Evolutionary conservation across 2,888 invertebrate genomes (phyloP).

Genomic region (Vandiemenella viatica): DNA sequence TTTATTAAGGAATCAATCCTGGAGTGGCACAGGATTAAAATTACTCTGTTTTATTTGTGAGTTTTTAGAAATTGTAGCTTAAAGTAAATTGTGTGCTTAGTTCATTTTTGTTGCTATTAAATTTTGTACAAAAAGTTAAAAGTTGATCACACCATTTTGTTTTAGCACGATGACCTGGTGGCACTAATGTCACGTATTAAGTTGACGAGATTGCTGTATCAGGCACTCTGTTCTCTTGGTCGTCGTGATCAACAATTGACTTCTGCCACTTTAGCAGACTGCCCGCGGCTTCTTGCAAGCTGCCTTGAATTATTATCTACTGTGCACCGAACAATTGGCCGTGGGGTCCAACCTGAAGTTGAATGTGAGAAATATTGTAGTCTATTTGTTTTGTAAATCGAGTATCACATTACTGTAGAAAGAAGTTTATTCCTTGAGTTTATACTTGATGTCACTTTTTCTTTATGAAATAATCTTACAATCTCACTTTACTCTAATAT

Average conservation of each 20-base stretch:
- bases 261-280: conserved; percentile 50
- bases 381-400: no score
- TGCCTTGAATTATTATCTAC: conserved; percentile 70
- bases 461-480: no score
- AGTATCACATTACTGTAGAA: no score
- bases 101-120: no score
- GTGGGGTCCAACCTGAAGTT: conserved; percentile 55
- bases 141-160: conserved; percentile 9
- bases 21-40: no score
- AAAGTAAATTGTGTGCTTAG: no score
- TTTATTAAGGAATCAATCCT: no score
- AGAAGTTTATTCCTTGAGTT: no score
- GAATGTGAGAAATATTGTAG: conserved; percentile 45
- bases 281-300: conserved; percentile 63
- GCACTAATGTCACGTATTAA: conserved; percentile 67
- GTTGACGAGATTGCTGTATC: conserved; percentile 74
- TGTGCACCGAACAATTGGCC: conserved; percentile 57
- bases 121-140: background rate
- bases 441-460: no score
- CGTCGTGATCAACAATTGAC: conserved; percentile 49
- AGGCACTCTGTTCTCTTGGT: conserved; percentile 54
- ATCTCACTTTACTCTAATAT: no score
- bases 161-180: conserved; percentile 39
- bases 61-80: no score
- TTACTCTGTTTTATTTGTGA: no score